Evolutionary conservation across 2,797 vertebrate species (phyloP).

Genomic region (Pterois miles): DNA sequence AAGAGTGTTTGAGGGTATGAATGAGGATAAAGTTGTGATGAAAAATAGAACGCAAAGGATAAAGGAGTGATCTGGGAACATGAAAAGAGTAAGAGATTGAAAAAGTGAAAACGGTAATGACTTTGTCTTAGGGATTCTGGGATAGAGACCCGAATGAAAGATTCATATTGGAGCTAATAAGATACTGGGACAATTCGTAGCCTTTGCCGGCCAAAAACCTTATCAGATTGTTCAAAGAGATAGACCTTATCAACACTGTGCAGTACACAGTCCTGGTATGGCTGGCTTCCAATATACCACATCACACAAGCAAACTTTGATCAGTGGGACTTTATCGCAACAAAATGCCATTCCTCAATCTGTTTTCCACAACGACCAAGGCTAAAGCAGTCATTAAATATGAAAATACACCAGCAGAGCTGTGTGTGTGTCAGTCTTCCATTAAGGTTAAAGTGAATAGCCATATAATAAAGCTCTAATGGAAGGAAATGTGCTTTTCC

Average conservation of each 20-base stretch:
- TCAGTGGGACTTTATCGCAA: slow-evolving; percentile 39
- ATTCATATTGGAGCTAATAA: slow-evolving; percentile 57
- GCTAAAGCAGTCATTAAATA: slow-evolving; percentile 25
- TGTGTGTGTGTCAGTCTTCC: not conserved
- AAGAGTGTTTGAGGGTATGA: slow-evolving; percentile 72
- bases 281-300: slow-evolving; percentile 12
- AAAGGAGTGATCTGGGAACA: slow-evolving; percentile 61
- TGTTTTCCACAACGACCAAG: slow-evolving; percentile 15
- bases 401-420: slow-evolving; percentile 9
- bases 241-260: slow-evolving; percentile 43
- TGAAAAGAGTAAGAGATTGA: slow-evolving; percentile 60
- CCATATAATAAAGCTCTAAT: slow-evolving; percentile 32
- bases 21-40: slow-evolving; percentile 73
- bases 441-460: slow-evolving; percentile 21
- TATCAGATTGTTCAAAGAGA: slow-evolving; percentile 32
- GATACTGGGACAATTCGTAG: slow-evolving; percentile 28
- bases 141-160: slow-evolving; percentile 59
- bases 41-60: slow-evolving; percentile 68
- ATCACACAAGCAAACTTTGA: slow-evolving; percentile 40
- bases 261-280: slow-evolving; percentile 40
- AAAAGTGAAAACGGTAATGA: slow-evolving; percentile 62
- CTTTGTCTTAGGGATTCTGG: slow-evolving; percentile 51
- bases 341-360: not conserved
- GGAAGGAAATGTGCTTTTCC: slow-evolving; percentile 22
- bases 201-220: slow-evolving; percentile 39